Evolutionary conservation across 2,888 invertebrate genomes (phyloP).

Genomic region (Sepiola atlantica): DNA sequence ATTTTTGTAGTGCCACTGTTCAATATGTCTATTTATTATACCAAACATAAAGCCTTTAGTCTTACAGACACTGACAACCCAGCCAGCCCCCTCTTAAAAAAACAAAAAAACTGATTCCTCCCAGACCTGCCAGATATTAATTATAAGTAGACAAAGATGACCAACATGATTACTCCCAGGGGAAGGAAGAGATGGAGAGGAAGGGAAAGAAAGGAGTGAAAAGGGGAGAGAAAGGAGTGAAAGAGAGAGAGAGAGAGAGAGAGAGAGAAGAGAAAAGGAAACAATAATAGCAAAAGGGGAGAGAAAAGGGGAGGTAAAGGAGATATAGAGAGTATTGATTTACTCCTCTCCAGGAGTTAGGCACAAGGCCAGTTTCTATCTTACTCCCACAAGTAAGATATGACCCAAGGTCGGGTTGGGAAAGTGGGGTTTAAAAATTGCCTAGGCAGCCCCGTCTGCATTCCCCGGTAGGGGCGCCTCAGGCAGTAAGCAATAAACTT

Average conservation of each 20-base stretch:
- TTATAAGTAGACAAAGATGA: not conserved
- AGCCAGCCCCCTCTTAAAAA: not conserved
- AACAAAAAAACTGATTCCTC: conserved; percentile 15
- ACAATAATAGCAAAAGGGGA: not conserved
- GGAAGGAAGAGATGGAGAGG: not conserved
- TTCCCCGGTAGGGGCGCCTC: too few species aligned
- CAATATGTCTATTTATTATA: conserved; percentile 8
- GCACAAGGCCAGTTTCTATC: too few species aligned
- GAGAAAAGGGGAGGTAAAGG: not conserved
- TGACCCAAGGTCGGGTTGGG: too few species aligned
- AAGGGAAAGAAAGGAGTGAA: too few species aligned
- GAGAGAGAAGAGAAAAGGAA: not conserved
- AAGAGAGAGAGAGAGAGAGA: not conserved
- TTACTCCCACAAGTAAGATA: too few species aligned
- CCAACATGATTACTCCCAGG: not conserved
- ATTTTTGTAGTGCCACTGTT: conserved; percentile 10
- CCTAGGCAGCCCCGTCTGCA: too few species aligned
- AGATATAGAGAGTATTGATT: too few species aligned
- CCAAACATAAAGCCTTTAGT: not conserved
- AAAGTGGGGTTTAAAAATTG: too few species aligned
- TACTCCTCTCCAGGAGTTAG: too few species aligned
- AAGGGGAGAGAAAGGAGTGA: too few species aligned
- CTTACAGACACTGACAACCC: not conserved
- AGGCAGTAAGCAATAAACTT: too few species aligned
- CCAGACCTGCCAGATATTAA: not conserved